phyloP scores from a whole-genome alignment of 2,888 invertebrate species.

The Leptopilina myrica region DNA sequence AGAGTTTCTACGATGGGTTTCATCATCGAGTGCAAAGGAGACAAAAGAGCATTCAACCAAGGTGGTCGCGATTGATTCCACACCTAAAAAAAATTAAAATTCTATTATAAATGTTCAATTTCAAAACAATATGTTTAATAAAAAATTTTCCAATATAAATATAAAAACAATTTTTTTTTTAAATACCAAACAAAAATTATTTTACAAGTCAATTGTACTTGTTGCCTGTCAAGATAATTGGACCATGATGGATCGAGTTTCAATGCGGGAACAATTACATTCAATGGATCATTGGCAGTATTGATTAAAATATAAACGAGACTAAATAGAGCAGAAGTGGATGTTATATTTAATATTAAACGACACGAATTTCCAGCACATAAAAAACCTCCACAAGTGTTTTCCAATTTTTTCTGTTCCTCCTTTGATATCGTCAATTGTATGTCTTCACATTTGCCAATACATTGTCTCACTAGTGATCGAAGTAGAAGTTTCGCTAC shows the following conservation, averaged over 20 bases:
- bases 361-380: conserved; percentile 84
- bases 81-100: conserved; percentile 78
- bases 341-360: conserved; percentile 70
- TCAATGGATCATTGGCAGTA: conserved; percentile 79
- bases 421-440: conserved; percentile 12
- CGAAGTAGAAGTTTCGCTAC: conserved; percentile 78
- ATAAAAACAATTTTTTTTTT: too few species aligned
- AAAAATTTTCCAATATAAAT: too few species aligned
- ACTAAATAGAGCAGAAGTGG: conserved; percentile 81
- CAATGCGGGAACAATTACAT: conserved; percentile 82
- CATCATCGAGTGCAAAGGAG: conserved; percentile 81
- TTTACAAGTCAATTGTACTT: conserved; percentile 76
- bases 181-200: too few species aligned
- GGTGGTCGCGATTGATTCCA: conserved; percentile 89
- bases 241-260: conserved; percentile 83
- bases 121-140: too few species aligned
- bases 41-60: conserved; percentile 86
- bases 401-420: conserved; percentile 63
- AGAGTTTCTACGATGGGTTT: conserved; percentile 83
- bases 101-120: background rate
- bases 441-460: conserved; percentile 44
- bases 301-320: conserved; percentile 82
- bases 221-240: conserved; percentile 85
- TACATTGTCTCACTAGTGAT: conserved; percentile 59
- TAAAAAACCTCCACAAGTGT: conserved; percentile 82